A percentile compares a stretch with the other conserved stretches of the same genome.
Conservation (phyloP, 1,140 invertebrate species). For the Muscidifurax raptorellus region DNA sequence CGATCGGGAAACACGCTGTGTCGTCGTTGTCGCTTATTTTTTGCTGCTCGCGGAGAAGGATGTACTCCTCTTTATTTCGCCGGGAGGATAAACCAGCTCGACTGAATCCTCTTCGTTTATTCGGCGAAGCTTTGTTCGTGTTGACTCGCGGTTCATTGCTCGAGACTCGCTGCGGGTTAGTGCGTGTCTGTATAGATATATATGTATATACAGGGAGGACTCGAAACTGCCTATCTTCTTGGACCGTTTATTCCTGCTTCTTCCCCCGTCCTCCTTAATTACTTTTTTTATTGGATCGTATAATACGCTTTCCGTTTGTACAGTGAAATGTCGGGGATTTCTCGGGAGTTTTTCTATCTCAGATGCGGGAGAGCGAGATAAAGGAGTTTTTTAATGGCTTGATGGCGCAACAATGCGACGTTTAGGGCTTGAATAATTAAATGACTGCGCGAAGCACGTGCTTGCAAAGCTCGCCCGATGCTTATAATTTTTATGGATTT, state of each 20-base stretch:
- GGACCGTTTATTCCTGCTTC: background rate
- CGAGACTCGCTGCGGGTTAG: background rate
- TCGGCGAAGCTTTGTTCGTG: constrained; percentile 37
- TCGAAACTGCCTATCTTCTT: constrained; percentile 20
- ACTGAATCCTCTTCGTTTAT: constrained; percentile 36
- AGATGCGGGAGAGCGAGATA: too few relatives aligned
- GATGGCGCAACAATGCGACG: background rate
- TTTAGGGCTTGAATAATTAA: background rate
- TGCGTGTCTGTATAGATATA: background rate
- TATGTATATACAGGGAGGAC: background rate
- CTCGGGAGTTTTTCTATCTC: background rate
- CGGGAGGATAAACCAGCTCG: constrained; percentile 19
- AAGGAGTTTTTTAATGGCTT: background rate
- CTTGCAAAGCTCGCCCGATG: too few relatives aligned
- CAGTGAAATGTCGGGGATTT: background rate
- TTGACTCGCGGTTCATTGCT: constrained; percentile 45
- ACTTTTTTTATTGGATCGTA: constrained; percentile 29
- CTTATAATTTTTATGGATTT: background rate
- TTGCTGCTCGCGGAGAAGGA: background rate
- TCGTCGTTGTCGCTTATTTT: background rate
- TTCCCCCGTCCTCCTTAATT: constrained; percentile 25
- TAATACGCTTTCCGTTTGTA: background rate
- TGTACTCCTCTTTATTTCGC: constrained; percentile 12
- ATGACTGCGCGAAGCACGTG: background rate
- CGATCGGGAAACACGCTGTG: constrained; percentile 47